These are phyloP conservation scores for Timandra comae DNA, from an alignment of 2,888 invertebrate species.

Conservation along the genomic window DNA sequence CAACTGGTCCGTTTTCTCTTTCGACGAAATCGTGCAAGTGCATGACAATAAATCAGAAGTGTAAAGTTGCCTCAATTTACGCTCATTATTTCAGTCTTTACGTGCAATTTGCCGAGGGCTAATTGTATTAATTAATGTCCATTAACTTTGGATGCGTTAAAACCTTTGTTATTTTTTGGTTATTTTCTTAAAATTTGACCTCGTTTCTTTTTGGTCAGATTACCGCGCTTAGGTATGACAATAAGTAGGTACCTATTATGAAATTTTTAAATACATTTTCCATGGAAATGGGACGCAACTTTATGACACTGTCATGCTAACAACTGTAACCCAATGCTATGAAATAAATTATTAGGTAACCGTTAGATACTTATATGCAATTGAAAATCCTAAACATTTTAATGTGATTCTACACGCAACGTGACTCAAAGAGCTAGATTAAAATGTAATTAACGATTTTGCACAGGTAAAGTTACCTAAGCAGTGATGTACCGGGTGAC, in stretches of 20 bases:
- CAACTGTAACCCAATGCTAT: background rate
- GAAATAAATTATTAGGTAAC: constrained; percentile 1
- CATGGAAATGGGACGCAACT: too few species aligned
- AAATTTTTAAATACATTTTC: too few species aligned
- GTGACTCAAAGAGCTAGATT: constrained; percentile 39
- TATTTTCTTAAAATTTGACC: constrained; percentile 43
- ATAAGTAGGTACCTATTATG: background rate
- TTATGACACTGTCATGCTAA: too few species aligned
- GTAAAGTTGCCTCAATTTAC: constrained; percentile 74
- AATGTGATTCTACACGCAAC: constrained; percentile 19
- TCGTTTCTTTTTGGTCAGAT: constrained; percentile 26
- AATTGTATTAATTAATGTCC: constrained; percentile 75
- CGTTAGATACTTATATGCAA: background rate
- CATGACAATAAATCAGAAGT: constrained; percentile 75
- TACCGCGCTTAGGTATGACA: constrained; percentile 7
- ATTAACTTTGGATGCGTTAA: constrained; percentile 64
- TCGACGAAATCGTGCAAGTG: constrained; percentile 71
- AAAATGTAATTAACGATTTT: constrained; percentile 66
- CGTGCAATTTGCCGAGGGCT: constrained; percentile 71
- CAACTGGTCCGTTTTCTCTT: constrained; percentile 75
- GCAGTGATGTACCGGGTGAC: constrained; percentile 34
- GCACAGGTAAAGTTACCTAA: constrained; percentile 44
- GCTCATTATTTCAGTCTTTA: constrained; percentile 72
- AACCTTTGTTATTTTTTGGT: constrained; percentile 47
- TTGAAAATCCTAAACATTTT: constrained; percentile 6